Percentiles rank a stretch among this genome's conserved stretches.
Evolutionary conservation across 2,888 invertebrate species (phyloP).

Genomic region (Gisinianus flammeolus): DNA sequence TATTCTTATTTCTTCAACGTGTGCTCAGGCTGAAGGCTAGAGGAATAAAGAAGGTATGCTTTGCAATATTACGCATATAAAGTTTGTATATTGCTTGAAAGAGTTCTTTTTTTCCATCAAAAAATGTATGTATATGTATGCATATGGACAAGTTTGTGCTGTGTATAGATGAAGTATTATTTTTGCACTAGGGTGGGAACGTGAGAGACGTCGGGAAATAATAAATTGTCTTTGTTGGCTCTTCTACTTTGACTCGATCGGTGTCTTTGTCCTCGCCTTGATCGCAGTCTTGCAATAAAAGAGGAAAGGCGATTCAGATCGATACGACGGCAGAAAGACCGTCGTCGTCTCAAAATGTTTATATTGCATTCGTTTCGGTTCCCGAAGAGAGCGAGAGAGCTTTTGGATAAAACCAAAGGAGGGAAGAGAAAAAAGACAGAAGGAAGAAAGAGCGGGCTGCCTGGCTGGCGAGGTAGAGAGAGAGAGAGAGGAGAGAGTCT

Average conservation of each 20-base stretch:
- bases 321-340: conserved; percentile 3
- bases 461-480: neutral
- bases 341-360: conserved; percentile 15
- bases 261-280: conserved; percentile 18
- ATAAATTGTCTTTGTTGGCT: conserved; percentile 21
- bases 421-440: neutral
- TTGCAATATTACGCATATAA: neutral
- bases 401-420: conserved; percentile 12
- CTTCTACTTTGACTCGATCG: conserved; percentile 20
- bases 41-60: neutral
- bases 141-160: neutral
- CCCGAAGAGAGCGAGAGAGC: neutral
- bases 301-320: conserved; percentile 22
- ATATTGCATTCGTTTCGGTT: conserved; percentile 12
- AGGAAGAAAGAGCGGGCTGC: neutral
- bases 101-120: neutral
- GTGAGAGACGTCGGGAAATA: neutral
- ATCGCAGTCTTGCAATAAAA: neutral
- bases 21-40: neutral
- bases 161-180: conserved; percentile 15
- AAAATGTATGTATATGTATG: neutral
- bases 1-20: neutral
- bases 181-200: neutral
- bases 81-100: neutral
- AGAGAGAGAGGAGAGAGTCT: neutral